Evolutionary conservation across 2,797 vertebrate species (phyloP), one percentile per base, ranked within the genome.

Genomic region (Sebastes elongatus): DNA sequence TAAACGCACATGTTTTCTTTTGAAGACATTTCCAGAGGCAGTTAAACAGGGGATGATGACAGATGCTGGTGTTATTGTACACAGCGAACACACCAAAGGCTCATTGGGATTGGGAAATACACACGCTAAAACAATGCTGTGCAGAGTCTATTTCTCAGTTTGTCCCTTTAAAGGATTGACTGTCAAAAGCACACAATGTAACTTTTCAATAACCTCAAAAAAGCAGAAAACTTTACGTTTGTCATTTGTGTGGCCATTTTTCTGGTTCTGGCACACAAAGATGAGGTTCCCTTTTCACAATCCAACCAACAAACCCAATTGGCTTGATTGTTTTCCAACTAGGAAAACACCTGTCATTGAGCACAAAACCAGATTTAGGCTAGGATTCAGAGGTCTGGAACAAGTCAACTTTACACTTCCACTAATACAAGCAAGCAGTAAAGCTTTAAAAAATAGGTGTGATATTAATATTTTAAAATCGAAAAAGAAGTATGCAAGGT

Each of bases 11-110:
- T 59, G 67, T 77, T 82, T 55, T 63, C 13, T 10, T 82, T 76
- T 71, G 60, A 83, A 67, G 78, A 67, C 14, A 49, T 65, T 71
- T 59, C 46, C 71, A 61, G 30, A 78, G 69, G 78, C 65, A 59
- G 69, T 6, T 57, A 20, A 27, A 55, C 9, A 59, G 11, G 10
- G 32, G 32, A 33, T 11, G 52, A 28, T 55, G 80, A 80, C 72
- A 64, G 71, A 69, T 27, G 71, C 74, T 57, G 62, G 35, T 27
- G 62, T 76, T 62, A 59, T 32, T 82, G 71, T 38, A 32, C 46
- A 63, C 13, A 27, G 49, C 1, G 32, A 74, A 77, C 18, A 56
- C 73, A 78, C n/a, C 38, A 27, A 78, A 63, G 60, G 28, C 27
- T 64, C 18, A 9, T 22, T 22, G n/a, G 52, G 55, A 30, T 20